A percentile compares a stretch with the other conserved stretches of the same genome.
Conservation (phyloP, 1,140 invertebrate species). For the Zaprionus capensis region DNA sequence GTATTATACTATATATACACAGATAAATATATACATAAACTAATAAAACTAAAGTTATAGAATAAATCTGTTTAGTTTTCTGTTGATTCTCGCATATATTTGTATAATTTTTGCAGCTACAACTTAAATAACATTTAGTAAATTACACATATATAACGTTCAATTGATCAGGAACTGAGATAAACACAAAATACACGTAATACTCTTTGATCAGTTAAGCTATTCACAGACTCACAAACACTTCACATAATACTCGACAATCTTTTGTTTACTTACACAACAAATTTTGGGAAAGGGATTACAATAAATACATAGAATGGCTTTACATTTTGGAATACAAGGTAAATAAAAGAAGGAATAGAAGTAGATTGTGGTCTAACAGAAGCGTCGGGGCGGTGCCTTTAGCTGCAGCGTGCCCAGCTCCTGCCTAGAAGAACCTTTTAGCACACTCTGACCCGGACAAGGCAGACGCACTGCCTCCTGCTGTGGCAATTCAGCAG, state of each 20-base stretch:
- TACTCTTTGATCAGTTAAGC: constrained; percentile 7
- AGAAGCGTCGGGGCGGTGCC: constrained; percentile 80
- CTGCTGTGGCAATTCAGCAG: constrained; percentile 11
- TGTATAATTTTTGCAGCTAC: neutral
- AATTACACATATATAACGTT: constrained; percentile 5
- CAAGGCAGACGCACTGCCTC: constrained; percentile 51
- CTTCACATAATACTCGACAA: constrained; percentile 41
- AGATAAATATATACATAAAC: neutral
- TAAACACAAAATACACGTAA: constrained; percentile 1
- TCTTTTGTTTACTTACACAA: constrained; percentile 60
- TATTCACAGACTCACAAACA: constrained; percentile 2
- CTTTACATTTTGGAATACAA: constrained; percentile 50
- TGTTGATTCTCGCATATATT: constrained; percentile 8
- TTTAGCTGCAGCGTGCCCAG: constrained; percentile 75
- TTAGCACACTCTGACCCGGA: constrained; percentile 56
- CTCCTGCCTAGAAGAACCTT: constrained; percentile 39
- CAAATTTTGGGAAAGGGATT: constrained; percentile 25
- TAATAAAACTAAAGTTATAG: neutral
- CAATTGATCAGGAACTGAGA: neutral
- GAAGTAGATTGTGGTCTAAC: constrained; percentile 24
- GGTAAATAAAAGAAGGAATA: constrained; percentile 2
- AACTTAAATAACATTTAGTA: constrained; percentile 3
- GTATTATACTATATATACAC: neutral
- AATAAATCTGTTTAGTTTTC: neutral
- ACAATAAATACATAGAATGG: constrained; percentile 66